phyloP scores from a whole-genome alignment of 2,888 invertebrate species.

The Mythimna albipuncta region DNA sequence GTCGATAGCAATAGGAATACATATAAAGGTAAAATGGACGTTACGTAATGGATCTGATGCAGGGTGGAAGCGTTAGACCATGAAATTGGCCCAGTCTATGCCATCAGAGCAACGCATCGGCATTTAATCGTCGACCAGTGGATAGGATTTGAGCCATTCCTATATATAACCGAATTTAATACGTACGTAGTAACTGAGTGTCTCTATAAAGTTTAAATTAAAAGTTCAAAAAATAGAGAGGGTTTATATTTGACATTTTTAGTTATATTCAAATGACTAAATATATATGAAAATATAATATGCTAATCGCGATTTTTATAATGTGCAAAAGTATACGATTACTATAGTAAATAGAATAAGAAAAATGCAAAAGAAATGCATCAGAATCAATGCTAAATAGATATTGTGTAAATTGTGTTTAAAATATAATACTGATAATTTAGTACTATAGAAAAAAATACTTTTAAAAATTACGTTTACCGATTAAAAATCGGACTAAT shows the following conservation, averaged over 20 bases:
- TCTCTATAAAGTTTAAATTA: slow-evolving; percentile 45
- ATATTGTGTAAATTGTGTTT: too few relatives aligned
- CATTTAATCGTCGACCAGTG: slow-evolving; percentile 79
- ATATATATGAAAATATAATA: too few relatives aligned
- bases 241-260: neutral
- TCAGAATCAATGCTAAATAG: too few relatives aligned
- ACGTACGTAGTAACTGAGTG: slow-evolving; percentile 29
- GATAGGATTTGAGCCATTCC: slow-evolving; percentile 78
- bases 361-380: too few relatives aligned
- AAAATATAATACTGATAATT: too few relatives aligned
- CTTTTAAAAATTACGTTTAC: too few relatives aligned
- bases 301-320: too few relatives aligned
- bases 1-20: slow-evolving; percentile 63
- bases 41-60: slow-evolving; percentile 79
- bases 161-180: slow-evolving; percentile 74
- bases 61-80: slow-evolving; percentile 86
- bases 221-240: slow-evolving; percentile 13
- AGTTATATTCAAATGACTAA: neutral
- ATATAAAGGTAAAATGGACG: slow-evolving; percentile 40
- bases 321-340: too few relatives aligned
- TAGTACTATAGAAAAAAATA: too few relatives aligned
- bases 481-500: too few relatives aligned
- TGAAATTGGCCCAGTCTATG: slow-evolving; percentile 87
- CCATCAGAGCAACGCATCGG: slow-evolving; percentile 80
- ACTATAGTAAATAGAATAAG: too few relatives aligned